These are phyloP conservation scores for Aromia moschata DNA, from an alignment of 2,888 invertebrate species.

Conservation along the genomic window DNA sequence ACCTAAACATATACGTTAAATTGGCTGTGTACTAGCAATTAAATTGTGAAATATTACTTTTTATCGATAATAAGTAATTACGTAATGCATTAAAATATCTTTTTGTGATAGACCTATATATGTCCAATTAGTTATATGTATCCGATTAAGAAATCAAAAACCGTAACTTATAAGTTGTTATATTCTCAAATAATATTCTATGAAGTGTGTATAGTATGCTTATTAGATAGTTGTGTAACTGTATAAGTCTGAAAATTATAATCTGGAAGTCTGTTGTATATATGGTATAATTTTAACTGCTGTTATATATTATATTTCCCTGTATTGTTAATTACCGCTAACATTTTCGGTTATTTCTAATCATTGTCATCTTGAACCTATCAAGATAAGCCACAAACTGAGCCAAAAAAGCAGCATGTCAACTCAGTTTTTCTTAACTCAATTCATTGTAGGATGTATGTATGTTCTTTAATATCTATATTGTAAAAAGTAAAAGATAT, in stretches of 20 bases:
- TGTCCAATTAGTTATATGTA: slow-evolving; percentile 19
- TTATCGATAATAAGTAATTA: background rate
- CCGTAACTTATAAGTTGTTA: slow-evolving; percentile 1
- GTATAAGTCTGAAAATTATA: background rate
- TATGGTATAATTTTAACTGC: background rate
- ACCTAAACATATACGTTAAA: slow-evolving; percentile 3
- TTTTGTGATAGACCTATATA: slow-evolving; percentile 21
- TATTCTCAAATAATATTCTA: background rate
- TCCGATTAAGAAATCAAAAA: slow-evolving; percentile 8
- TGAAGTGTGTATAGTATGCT: background rate
- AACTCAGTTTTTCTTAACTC: too few species aligned
- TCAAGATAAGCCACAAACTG: too few species aligned
- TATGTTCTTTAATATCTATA: too few species aligned
- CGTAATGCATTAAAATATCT: background rate
- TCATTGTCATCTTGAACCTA: too few species aligned
- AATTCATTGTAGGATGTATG: too few species aligned
- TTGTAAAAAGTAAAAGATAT: too few species aligned
- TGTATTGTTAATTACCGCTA: too few species aligned
- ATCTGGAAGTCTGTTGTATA: background rate
- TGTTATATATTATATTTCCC: background rate
- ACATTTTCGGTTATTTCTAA: too few species aligned
- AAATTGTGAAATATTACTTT: slow-evolving; percentile 11
- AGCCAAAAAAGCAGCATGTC: too few species aligned
- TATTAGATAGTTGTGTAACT: background rate
- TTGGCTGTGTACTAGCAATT: slow-evolving; percentile 27